phyloP scores from a whole-genome alignment of 2,888 invertebrate genomes.

The Apocheima hispidaria region DNA sequence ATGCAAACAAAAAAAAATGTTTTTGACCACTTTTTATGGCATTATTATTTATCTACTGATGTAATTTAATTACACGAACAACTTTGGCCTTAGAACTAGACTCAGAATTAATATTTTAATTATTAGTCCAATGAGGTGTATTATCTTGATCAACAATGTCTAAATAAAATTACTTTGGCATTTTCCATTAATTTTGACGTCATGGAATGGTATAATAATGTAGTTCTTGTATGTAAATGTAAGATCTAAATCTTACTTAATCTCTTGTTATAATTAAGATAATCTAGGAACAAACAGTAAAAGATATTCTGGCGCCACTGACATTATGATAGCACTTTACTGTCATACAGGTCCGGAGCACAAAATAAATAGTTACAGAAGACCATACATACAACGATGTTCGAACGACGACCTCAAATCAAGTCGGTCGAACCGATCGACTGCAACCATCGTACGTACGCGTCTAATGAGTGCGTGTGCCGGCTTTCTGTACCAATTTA shows the following conservation, averaged over 20 bases:
- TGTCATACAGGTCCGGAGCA: neutral
- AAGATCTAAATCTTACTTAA: conserved; percentile 1
- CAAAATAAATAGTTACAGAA: too few species aligned
- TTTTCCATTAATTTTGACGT: conserved; percentile 27
- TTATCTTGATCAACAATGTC: conserved; percentile 16
- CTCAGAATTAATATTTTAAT: conserved; percentile 10
- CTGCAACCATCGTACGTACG: too few species aligned
- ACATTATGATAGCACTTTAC: neutral
- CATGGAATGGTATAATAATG: conserved; percentile 4
- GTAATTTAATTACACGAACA: neutral
- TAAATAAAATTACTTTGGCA: conserved; percentile 3
- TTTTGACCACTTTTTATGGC: too few species aligned
- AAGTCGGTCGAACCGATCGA: too few species aligned
- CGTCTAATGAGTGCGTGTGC: too few species aligned
- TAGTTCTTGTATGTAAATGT: conserved; percentile 14
- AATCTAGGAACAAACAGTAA: conserved; percentile 3
- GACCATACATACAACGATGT: too few species aligned
- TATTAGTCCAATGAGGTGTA: too few species aligned
- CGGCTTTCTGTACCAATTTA: too few species aligned
- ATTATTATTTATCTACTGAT: too few species aligned
- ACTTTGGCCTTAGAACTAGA: neutral
- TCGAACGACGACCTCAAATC: too few species aligned
- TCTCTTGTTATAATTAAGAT: neutral
- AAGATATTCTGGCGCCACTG: conserved; percentile 18
- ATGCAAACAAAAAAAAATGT: too few species aligned